Evolutionary conservation across 2,797 vertebrate species (phyloP), one percentile per base, ranked within the genome.

Genomic region (Dendrocincla fuliginosa): DNA sequence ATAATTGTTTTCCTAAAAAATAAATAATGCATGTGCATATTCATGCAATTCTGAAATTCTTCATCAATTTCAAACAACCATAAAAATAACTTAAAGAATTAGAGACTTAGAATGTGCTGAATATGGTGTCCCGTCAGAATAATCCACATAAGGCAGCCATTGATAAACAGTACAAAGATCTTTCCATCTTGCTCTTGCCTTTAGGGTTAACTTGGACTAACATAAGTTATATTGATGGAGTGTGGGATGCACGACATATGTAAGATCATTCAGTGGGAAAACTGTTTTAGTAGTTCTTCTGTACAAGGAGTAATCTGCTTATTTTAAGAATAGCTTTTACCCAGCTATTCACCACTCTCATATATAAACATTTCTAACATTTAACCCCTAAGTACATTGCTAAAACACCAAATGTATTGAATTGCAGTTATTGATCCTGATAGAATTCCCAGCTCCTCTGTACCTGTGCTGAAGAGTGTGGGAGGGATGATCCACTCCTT

Each of bases 391-490:
- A 64, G 17, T 5, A 60, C 8, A 14, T 24, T 63, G 56, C 41
- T 87, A 60, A 86, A 81, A 25, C 32, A 82, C 37, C 15, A 75
- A 28, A 24, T 63, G 7, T 35, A 61, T 0, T 24, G 23, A 67
- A 37, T 32, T 68, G 33, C 2, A 5, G 59, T 53, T 32, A 53
- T 16, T 32, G 28, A 76, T 73, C 28, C 59, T 25, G 19, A 25
- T 13, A 64, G 53, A 85, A 88, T 8, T 60, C 65, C 49, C 71
- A 42, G 44, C 25, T 76, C 81, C 75, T 83, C 52, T 50, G 76
- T 96, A 98, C 98, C 99, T 99, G 97, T 99, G 98, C 95, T 99
- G 99, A 92, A 99, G 98, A 0, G 99, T 99, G 56, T 98, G 98
- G 90, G 99, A 98, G 20, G 98, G 98, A 92, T 99, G 99, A 92